Conservation (phyloP, 2,113 vertebrate genomes). For the Sarotherodon lohbergeri region DNA sequence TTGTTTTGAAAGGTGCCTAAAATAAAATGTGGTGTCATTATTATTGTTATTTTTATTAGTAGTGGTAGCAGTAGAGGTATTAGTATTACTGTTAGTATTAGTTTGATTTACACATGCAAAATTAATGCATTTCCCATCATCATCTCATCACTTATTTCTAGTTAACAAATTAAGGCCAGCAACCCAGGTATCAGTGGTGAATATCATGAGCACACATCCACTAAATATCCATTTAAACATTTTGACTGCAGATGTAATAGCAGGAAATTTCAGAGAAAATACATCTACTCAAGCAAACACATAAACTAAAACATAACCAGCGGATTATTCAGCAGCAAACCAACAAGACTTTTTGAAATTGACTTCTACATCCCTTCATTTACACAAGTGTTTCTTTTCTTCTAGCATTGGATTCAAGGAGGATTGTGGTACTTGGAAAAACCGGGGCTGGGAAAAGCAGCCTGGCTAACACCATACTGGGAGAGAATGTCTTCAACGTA, state of each 20-base stretch:
- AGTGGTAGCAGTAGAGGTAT: neutral
- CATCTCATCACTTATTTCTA: neutral
- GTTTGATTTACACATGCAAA: neutral
- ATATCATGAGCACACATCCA: neutral
- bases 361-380: accelerated
- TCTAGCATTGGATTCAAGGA: neutral
- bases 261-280: accelerated
- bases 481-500: neutral
- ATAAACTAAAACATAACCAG: neutral
- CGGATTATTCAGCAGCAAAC: neutral
- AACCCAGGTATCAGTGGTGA: neutral
- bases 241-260: no score
- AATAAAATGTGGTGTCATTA: neutral
- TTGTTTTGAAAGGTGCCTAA: neutral
- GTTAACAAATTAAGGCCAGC: no score
- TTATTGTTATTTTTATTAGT: neutral
- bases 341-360: neutral
- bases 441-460: slow-evolving; percentile 39
- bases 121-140: neutral
- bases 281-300: accelerated
- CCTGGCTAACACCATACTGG: slow-evolving; percentile 9
- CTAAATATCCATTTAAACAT: neutral
- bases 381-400: neutral
- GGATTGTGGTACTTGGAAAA: slow-evolving; percentile 26
- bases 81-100: neutral